Evolutionary conservation across 2,797 vertebrate species (phyloP), one percentile per base, ranked within the genome.

Genomic region (Gorsachius magnificus): DNA sequence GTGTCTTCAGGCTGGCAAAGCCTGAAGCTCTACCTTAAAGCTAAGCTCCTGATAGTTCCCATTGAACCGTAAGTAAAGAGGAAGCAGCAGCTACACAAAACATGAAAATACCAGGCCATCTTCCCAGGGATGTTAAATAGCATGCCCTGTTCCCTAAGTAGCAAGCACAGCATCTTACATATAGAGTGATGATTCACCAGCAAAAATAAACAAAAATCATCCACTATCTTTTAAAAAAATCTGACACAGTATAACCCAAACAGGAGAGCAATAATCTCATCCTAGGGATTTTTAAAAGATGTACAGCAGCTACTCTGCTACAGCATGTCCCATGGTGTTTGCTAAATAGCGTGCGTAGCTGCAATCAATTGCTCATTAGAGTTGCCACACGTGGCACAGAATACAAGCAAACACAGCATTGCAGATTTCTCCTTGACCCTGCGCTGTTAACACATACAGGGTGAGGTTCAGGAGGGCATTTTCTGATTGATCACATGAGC

Each of bases 281-380:
- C 13, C 26, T 38, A 48, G 61, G 45, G 16, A 56, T 90, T 79
- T 79, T 31, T 45, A 66, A 65, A 56, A 51, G 11, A 54, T 31
- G 16, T 45, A n/a, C 18, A 54, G 22, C 25, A 51, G 54, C 51
- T 70, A 25, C 36, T 60, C 58, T 85, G 43, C 13, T 54, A 48
- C n/a, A 64, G 18, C 26, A 28, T 24, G 20, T 77, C 31, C 51
- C 14, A 29, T 50, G 45, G 68, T 80, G 71, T 83, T 83, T 58
- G 38, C 35, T 87, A 87, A 82, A 90, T 11, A 77, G 51, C 1
- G 0, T 69, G 36, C 28, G 15, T 18, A 71, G 61, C 65, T 75
- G 78, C 56, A 90, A 84, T 89, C 77, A 89, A 31, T 92, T 89
- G 78, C 48, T 94, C 89, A 87, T 90, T 89, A 76, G 50, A 66